These are phyloP conservation scores for Pycnonotus jocosus DNA, from an alignment of 2,113 vertebrate genomes.

Conservation along the genomic window DNA sequence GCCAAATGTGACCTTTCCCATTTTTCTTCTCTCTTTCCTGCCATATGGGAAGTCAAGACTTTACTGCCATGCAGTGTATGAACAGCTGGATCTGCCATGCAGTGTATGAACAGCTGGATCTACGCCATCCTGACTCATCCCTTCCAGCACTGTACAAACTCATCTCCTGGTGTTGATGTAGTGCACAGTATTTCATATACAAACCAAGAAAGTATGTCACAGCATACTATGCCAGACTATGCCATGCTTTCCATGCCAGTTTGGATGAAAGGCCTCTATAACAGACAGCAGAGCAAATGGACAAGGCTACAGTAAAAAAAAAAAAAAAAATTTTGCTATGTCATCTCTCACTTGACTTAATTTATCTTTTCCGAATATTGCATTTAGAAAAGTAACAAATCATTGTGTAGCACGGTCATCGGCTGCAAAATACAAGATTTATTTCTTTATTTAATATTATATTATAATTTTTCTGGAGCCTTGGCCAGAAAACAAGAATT, in stretches of 20 bases:
- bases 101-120: not conserved
- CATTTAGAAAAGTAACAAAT: not conserved
- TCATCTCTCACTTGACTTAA: not conserved
- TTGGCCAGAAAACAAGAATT: not conserved
- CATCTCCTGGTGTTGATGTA: not conserved
- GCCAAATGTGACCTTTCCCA: not conserved
- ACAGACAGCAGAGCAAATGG: not conserved
- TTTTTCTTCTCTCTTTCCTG: not conserved
- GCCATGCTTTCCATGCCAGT: not conserved
- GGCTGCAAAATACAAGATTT: not conserved
- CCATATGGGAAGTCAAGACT: not conserved
- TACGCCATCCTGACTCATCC: not conserved
- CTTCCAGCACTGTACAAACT: not conserved
- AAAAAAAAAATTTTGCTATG: fast-evolving
- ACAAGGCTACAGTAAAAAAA: not conserved
- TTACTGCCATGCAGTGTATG: not conserved
- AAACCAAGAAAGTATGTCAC: not conserved
- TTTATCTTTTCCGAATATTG: not conserved
- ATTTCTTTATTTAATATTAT: not conserved
- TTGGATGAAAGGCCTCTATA: not conserved
- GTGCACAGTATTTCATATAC: not conserved
- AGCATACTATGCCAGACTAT: not conserved
- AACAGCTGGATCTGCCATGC: not conserved
- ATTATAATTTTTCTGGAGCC: not conserved
- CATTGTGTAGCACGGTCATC: not conserved